Percentiles rank a stretch among this genome's conserved stretches.
These are phyloP conservation scores for Neoitamus cyanurus DNA, from an alignment of 2,888 invertebrate genomes.

Conservation along the genomic window DNA sequence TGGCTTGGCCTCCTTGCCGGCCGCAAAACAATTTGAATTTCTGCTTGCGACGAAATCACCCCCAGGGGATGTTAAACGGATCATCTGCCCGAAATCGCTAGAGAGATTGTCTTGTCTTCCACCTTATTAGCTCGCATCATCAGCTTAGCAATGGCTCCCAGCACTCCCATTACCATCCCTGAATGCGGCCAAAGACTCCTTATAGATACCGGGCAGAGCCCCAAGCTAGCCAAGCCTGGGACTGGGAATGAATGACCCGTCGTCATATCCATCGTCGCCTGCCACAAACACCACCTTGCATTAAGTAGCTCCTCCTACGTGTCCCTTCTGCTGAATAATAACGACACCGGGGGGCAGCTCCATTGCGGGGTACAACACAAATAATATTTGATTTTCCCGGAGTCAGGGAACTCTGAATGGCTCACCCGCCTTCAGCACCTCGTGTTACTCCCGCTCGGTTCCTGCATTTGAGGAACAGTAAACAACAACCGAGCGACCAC, in stretches of 20 bases:
- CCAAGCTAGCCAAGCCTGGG: neutral
- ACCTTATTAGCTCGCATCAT: neutral
- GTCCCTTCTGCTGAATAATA: conserved; percentile 12
- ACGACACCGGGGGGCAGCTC: neutral
- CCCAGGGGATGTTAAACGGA: neutral
- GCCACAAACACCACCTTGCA: neutral
- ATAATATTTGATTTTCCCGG: neutral
- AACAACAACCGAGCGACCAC: conserved; percentile 7
- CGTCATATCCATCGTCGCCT: neutral
- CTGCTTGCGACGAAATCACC: neutral
- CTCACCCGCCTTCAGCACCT: neutral
- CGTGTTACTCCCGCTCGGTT: neutral
- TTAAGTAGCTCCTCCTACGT: neutral
- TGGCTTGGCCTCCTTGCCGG: neutral
- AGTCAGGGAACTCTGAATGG: conserved; percentile 23
- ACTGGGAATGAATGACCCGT: neutral
- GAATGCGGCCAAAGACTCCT: neutral
- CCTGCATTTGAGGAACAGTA: neutral
- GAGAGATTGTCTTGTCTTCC: neutral
- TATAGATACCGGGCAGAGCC: neutral
- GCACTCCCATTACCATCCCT: neutral
- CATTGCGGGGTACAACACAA: neutral
- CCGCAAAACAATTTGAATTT: neutral
- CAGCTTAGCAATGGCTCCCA: neutral
- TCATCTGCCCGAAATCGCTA: neutral